Evolutionary conservation across 1,140 invertebrate species (phyloP).

Genomic region (Psix sp.): DNA sequence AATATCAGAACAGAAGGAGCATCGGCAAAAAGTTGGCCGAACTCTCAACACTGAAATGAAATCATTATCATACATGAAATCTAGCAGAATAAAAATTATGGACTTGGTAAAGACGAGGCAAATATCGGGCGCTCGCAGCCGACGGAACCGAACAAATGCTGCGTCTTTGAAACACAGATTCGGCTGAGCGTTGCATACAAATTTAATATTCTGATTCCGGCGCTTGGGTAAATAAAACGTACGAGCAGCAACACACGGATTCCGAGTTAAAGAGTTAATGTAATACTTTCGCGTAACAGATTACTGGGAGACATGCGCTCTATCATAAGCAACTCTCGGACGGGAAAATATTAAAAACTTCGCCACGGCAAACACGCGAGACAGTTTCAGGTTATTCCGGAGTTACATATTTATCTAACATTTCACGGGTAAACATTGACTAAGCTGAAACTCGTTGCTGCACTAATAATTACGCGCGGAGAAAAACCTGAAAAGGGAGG

Average conservation of each 20-base stretch:
- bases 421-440: neutral
- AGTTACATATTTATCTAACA: conserved; percentile 6
- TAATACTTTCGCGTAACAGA: conserved; percentile 8
- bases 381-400: neutral
- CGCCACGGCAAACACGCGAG: neutral
- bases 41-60: too few relatives aligned
- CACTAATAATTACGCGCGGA: neutral
- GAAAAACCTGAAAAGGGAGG: too few relatives aligned
- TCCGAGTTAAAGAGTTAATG: conserved; percentile 9
- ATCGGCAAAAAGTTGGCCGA: too few relatives aligned
- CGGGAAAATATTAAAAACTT: conserved; percentile 10
- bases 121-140: too few relatives aligned
- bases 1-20: too few relatives aligned
- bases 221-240: too few relatives aligned
- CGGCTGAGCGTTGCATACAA: too few relatives aligned
- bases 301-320: conserved; percentile 7
- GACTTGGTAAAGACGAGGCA: too few relatives aligned
- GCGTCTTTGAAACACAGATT: too few relatives aligned
- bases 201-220: neutral
- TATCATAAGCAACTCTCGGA: conserved; percentile 4
- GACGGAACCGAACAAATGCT: too few relatives aligned
- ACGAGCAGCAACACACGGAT: neutral
- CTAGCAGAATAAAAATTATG: too few relatives aligned
- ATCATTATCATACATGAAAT: too few relatives aligned
- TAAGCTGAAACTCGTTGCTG: neutral